phyloP scores from a whole-genome alignment of 1,140 invertebrate species.

The Drosophila baimaii region DNA sequence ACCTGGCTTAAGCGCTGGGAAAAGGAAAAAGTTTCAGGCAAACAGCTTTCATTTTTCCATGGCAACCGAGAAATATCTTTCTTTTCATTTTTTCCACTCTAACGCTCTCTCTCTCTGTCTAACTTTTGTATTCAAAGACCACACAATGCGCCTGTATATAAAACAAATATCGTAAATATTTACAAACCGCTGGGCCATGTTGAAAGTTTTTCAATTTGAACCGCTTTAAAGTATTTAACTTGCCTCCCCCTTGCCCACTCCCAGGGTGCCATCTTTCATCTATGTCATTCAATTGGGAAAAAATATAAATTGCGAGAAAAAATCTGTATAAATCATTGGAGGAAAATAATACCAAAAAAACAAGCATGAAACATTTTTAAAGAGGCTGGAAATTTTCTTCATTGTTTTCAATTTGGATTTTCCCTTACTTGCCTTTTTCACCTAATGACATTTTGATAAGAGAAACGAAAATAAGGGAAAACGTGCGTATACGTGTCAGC shows the following conservation, averaged over 20 bases:
- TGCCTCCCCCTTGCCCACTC: constrained; percentile 25
- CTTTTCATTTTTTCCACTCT: constrained; percentile 49
- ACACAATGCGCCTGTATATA: constrained; percentile 49
- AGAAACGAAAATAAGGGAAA: constrained; percentile 6
- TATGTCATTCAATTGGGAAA: constrained; percentile 42
- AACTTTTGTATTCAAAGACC: constrained; percentile 56
- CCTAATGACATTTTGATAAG: constrained; percentile 77
- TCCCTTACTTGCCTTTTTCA: constrained; percentile 8
- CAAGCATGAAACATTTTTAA: constrained; percentile 54
- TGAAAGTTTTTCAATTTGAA: constrained; percentile 83
- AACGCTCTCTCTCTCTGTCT: constrained; percentile 3
- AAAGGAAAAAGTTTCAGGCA: constrained; percentile 73
- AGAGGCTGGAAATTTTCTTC: constrained; percentile 34
- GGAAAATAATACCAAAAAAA: constrained; percentile 26
- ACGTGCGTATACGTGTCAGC: neutral
- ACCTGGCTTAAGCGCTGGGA: constrained; percentile 66
- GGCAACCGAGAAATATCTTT: constrained; percentile 63
- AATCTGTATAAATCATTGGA: constrained; percentile 44
- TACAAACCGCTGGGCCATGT: constrained; percentile 44
- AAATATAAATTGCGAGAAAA: constrained; percentile 38
- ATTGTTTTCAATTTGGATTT: constrained; percentile 36
- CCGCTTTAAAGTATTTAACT: constrained; percentile 79
- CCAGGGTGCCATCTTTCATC: constrained; percentile 19
- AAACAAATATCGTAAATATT: constrained; percentile 38
- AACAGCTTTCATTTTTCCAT: constrained; percentile 81